Percentiles rank a stretch among this genome's conserved stretches.
Evolutionary conservation across 2,888 invertebrate genomes (phyloP).

Genomic region (Nomada goodeniana): DNA sequence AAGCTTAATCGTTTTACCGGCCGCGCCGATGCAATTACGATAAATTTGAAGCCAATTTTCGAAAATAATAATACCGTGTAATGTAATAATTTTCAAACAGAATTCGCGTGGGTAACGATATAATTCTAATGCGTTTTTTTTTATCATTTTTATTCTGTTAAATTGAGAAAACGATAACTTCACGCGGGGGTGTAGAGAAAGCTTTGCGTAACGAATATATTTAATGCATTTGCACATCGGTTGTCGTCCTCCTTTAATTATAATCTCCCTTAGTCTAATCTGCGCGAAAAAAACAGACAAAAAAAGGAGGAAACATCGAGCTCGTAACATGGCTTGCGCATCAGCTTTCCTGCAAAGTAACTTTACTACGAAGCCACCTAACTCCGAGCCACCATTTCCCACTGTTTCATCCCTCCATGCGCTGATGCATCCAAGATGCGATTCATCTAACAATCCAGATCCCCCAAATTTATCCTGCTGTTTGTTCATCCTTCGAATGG

Average conservation of each 20-base stretch:
- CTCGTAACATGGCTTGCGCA: neutral
- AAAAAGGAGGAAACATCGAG: neutral
- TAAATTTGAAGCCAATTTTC: no score
- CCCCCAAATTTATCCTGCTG: neutral
- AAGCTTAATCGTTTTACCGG: no score
- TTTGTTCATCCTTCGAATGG: no score
- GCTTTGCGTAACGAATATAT: neutral
- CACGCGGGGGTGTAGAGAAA: neutral
- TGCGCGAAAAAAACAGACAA: constrained; percentile 25
- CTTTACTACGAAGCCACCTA: constrained; percentile 17
- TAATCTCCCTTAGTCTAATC: neutral
- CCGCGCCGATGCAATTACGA: no score
- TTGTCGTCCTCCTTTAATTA: constrained; percentile 43
- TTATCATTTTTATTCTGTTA: no score
- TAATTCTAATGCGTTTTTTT: no score
- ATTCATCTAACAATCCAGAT: constrained; percentile 33
- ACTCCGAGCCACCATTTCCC: constrained; percentile 3
- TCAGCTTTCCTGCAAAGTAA: constrained; percentile 13
- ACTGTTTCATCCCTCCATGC: constrained; percentile 20
- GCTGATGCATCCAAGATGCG: constrained; percentile 29
- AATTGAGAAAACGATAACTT: neutral
- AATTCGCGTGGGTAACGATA: no score
- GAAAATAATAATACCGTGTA: no score
- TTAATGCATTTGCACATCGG: constrained; percentile 8
- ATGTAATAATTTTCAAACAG: no score